Evolutionary conservation across 2,888 invertebrate genomes (phyloP), one percentile per base, ranked within the genome.

Genomic region (Omphaloscelis lunosa): DNA sequence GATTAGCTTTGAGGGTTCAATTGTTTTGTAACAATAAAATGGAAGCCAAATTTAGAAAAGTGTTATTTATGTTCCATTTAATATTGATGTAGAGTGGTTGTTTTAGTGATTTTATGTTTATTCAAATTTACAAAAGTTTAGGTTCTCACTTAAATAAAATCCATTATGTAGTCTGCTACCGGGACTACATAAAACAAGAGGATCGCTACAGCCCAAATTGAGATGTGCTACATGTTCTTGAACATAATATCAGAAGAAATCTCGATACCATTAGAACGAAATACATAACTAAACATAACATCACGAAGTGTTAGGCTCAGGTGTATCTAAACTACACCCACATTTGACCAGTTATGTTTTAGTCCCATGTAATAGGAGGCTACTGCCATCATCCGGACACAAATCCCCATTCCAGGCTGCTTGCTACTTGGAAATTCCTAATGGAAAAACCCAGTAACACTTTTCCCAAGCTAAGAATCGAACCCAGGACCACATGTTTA

Each of bases 21-120:
- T 63, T 81, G 75, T 81, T 85, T 61, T 82, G 67, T 63, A 56
- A 41, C 69, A 72, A 56, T 68, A 73, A 85, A 74, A 80, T 84
- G 39, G 56, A 61, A 29, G 12, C 29, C 20, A 29, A 61, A 39
- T 83, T 78, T 48, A 61, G 12, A 53, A 51, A 34, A 34, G 8
- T 23, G 17, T 77, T 77, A 51, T 78, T 77, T 78, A 51, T 66
- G 41, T 83, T 83, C 27, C 15, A 59, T 79, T 83, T 34, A 45
- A 59, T 77, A 83, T 78, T 83, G 12, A 82, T 66, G 34, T 45
- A 20, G 15, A 45, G 17, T 59, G 41, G 41, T 59, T 59, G 34
- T 59, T 65, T 53, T 11, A 65, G 58, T 77, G 58, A 48, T 77
- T 63, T 51, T 23, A 39, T 20, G 12, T 63, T 34, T 74, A 45